phyloP scores from a whole-genome alignment of 2,888 invertebrate genomes.

The Mesorhabditis spiculigera region DNA sequence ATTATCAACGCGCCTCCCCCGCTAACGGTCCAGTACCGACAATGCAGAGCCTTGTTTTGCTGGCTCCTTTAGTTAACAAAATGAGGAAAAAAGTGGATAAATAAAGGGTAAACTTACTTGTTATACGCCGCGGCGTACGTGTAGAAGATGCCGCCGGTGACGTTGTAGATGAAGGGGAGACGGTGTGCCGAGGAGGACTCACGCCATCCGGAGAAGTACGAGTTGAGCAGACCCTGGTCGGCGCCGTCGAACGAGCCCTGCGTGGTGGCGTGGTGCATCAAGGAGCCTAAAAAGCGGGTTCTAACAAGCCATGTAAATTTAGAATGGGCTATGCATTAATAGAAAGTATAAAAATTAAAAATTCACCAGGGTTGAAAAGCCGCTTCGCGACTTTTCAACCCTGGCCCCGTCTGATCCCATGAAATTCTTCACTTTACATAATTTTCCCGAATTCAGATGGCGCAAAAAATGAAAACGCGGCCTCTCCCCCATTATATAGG shows the following conservation, averaged over 20 bases:
- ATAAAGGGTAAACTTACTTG: constrained; percentile 68
- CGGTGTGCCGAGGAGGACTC: constrained; percentile 82
- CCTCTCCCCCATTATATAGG: too few relatives aligned
- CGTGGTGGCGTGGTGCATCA: constrained; percentile 79
- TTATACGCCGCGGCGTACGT: constrained; percentile 96
- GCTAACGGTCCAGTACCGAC: too few relatives aligned
- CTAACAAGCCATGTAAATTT: background rate
- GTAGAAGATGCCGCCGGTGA: constrained; percentile 90
- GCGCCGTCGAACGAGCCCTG: constrained; percentile 93
- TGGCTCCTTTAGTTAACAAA: background rate
- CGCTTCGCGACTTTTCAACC: too few relatives aligned
- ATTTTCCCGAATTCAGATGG: too few relatives aligned
- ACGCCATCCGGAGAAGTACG: constrained; percentile 90
- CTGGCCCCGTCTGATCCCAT: too few relatives aligned
- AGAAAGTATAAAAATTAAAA: background rate
- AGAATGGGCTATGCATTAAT: background rate
- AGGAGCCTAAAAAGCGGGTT: constrained; percentile 71
- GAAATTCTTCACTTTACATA: too few relatives aligned
- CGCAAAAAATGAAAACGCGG: too few relatives aligned
- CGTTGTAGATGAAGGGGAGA: constrained; percentile 94
- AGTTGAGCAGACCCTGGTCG: constrained; percentile 77
- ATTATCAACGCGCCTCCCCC: too few relatives aligned
- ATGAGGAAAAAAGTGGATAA: constrained; percentile 1
- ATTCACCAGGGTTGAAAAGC: too few relatives aligned
- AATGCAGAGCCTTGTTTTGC: background rate